Conservation (phyloP, 2,797 vertebrate genomes). For the Ataeniobius toweri region DNA sequence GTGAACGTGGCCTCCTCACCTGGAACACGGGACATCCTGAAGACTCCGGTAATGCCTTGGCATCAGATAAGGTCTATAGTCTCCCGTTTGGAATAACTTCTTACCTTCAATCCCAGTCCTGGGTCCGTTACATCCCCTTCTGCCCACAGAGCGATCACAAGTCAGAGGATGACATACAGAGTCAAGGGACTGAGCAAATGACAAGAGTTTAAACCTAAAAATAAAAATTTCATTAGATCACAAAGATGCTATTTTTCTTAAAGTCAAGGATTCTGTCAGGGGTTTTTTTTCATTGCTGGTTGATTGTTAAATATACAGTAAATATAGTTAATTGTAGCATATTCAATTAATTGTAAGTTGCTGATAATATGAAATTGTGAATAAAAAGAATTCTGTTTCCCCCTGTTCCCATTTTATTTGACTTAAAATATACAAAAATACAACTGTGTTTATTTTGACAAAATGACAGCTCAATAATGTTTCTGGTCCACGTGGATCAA, state of each 20-base stretch:
- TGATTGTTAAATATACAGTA: background rate
- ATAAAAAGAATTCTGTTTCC: background rate
- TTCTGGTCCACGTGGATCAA: background rate
- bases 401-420: background rate
- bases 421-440: background rate
- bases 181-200: background rate
- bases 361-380: background rate
- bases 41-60: conserved; percentile 26
- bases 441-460: background rate
- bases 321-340: background rate
- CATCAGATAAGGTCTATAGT: conserved; percentile 80
- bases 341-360: background rate
- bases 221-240: background rate
- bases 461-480: background rate
- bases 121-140: conserved; percentile 81
- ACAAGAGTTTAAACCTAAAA: conserved; percentile 21
- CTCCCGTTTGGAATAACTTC: conserved; percentile 86
- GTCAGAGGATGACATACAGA: conserved; percentile 9
- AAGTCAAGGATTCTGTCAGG: background rate
- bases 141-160: conserved; percentile 73
- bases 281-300: background rate
- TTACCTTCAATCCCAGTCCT: conserved; percentile 71
- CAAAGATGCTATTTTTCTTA: background rate
- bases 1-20: conserved; percentile 83
- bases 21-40: conserved; percentile 72